A percentile compares a stretch with the other conserved stretches of the same genome.
Evolutionary conservation across 2,113 vertebrate genomes (phyloP).

Genomic region (Oryzias celebensis): DNA sequence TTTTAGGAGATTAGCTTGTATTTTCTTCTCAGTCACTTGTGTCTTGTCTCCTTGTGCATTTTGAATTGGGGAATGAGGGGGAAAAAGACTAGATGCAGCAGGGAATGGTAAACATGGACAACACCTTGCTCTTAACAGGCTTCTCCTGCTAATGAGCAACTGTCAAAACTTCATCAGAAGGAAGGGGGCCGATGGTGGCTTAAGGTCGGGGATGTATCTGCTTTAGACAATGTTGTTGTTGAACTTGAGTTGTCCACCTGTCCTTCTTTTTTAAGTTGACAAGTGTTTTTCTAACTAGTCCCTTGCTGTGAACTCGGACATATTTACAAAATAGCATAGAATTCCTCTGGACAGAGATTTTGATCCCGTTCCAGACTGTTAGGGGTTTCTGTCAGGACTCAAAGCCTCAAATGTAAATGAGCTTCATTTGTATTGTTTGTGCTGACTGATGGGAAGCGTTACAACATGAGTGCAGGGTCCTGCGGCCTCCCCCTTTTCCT

Average conservation of each 20-base stretch:
- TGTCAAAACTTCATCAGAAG: slow-evolving; percentile 40
- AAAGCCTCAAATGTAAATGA: slow-evolving; percentile 13
- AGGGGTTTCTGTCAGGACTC: slow-evolving; percentile 15
- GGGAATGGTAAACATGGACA: slow-evolving; percentile 11
- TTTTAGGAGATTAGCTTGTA: too few species aligned
- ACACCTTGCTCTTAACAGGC: slow-evolving; percentile 33
- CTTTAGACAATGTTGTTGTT: slow-evolving; percentile 28
- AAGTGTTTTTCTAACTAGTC: slow-evolving; percentile 22
- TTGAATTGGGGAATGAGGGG: slow-evolving; percentile 14
- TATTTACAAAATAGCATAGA: slow-evolving; percentile 18
- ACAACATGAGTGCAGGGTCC: too few species aligned
- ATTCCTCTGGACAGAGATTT: slow-evolving; percentile 15
- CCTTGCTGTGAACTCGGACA: slow-evolving; percentile 8
- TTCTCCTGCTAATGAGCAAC: slow-evolving; percentile 55
- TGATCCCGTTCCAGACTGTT: slow-evolving; percentile 28
- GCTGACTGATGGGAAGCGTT: too few species aligned
- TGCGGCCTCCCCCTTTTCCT: background rate
- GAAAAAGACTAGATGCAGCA: slow-evolving; percentile 22
- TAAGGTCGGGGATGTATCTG: slow-evolving; percentile 31
- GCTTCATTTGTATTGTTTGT: slow-evolving; percentile 8
- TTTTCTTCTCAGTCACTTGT: background rate
- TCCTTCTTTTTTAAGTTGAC: slow-evolving; percentile 52
- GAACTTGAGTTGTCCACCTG: slow-evolving; percentile 40
- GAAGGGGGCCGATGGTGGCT: slow-evolving; percentile 17
- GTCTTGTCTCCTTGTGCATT: slow-evolving; percentile 39